Base-by-base conservation (phyloP, 1,140 invertebrate genomes). In the Laupala kohalensis region DNA sequence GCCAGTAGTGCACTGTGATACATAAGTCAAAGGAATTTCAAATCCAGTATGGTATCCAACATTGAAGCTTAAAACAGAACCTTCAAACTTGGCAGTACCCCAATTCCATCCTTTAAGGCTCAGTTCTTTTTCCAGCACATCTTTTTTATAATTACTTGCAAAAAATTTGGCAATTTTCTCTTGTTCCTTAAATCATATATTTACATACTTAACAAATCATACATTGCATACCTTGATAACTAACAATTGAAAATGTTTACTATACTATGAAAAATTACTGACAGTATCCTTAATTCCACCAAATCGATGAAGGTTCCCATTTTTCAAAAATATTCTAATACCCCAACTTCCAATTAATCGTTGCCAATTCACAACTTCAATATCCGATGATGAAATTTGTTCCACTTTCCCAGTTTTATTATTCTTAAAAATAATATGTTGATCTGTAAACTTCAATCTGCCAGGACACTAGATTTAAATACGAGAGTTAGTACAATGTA, bases 71-170 rank as follows among this genome's bases (percentile, higher is more conserved):
- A 99, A 79, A 2, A 93, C 88, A 69, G 95, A 92, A 27, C 96
- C 97, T 79, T 90, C 88, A 80, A 99, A 99, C 76, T 95, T 92
- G 13, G 94, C 93, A 2, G 92, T 92, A 67, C 98, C 98, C 94
- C 97, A 99, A 82, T 99, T 99, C 96, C 97, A 99, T 5, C 98
- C 98, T 82, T 97, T 98, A 0, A 99, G 83, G 76, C 92, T 93
- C 37, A 97, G 81, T 77, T 99, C 96, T 78, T 95, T 95, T 79
- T 93, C 92, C 72, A 95, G 79, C 91, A 94, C 89, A 75, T 94
- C 87, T 77, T 92, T 90, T 66, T 91, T 88, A 75, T 95, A 97
- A 75, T 91, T 91, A 5, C 86, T 83, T 77, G 91, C 87, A 76
- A 96, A 94, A 80, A 93, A 95, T 76, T 94, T 95, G 2, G 88